phyloP scores from a whole-genome alignment of 2,888 invertebrate species.

The Neoitamus cyanurus region DNA sequence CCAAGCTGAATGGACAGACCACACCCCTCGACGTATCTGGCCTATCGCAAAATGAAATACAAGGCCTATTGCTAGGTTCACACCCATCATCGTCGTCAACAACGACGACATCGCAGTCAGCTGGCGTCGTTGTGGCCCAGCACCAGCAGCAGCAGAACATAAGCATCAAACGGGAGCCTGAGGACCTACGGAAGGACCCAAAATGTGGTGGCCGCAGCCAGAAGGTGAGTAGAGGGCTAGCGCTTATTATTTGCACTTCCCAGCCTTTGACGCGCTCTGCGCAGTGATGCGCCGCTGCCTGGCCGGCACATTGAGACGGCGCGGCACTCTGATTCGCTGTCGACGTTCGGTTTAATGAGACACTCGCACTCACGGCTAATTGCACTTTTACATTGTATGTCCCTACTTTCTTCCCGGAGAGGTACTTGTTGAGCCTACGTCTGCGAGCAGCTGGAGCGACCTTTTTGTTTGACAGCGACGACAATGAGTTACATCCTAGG shows the following conservation, averaged over 20 bases:
- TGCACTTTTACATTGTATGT: slow-evolving; percentile 25
- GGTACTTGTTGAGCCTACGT: slow-evolving; percentile 4
- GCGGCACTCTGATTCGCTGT: slow-evolving; percentile 41
- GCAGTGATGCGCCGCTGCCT: neutral
- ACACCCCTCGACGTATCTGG: slow-evolving; percentile 67
- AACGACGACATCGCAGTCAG: slow-evolving; percentile 53
- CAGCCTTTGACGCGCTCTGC: neutral
- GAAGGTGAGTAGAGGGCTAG: slow-evolving; percentile 62
- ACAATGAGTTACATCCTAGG: slow-evolving; percentile 18
- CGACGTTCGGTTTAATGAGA: neutral
- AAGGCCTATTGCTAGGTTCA: slow-evolving; percentile 67
- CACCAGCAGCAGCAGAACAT: slow-evolving; percentile 61
- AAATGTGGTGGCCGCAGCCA: slow-evolving; percentile 64
- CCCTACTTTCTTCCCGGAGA: slow-evolving; percentile 31
- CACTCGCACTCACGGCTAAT: slow-evolving; percentile 33
- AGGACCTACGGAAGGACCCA: slow-evolving; percentile 67
- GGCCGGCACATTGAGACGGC: neutral
- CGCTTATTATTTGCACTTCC: neutral
- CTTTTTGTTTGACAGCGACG: slow-evolving; percentile 9
- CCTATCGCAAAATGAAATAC: slow-evolving; percentile 68
- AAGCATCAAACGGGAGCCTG: slow-evolving; percentile 67
- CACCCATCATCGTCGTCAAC: slow-evolving; percentile 65
- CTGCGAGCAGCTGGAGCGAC: slow-evolving; percentile 11
- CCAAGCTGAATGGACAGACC: slow-evolving; percentile 67
- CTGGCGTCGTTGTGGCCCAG: slow-evolving; percentile 56